Conservation (phyloP, 2,888 invertebrate species). For the Anthophora plumipes region DNA sequence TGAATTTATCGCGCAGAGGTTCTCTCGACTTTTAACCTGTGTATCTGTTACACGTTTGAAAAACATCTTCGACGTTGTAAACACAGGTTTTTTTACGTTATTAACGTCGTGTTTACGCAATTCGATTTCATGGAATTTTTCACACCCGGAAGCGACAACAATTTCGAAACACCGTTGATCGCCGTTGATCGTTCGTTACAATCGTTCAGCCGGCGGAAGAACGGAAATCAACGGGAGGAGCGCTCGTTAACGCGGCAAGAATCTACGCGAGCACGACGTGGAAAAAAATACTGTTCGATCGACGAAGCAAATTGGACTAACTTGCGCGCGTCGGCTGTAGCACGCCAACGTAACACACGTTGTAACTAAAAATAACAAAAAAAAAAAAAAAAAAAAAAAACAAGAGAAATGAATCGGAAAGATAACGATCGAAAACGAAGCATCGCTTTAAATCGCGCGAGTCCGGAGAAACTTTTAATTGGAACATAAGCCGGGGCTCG, state of each 20-base stretch:
- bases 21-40: too few species aligned
- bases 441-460: slow-evolving; percentile 51
- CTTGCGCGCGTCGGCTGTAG: background rate
- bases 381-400: background rate
- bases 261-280: background rate
- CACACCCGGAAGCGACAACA: background rate
- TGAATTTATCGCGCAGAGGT: too few species aligned
- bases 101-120: too few species aligned
- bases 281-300: slow-evolving; percentile 5
- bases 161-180: background rate
- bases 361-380: background rate
- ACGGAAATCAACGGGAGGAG: background rate
- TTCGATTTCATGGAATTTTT: too few species aligned
- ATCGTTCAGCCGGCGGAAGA: slow-evolving; percentile 1
- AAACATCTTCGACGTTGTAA: too few species aligned
- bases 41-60: too few species aligned
- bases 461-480: slow-evolving; percentile 63
- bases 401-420: background rate
- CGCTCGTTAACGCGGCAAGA: slow-evolving; percentile 9
- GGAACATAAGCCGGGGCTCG: slow-evolving; percentile 55
- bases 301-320: slow-evolving; percentile 12
- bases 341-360: background rate
- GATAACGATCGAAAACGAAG: slow-evolving; percentile 39
- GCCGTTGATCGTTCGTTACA: background rate
- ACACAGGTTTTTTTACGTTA: too few species aligned